These are phyloP conservation scores for Spodoptera picta DNA, from an alignment of 2,888 invertebrate genomes.

Conservation along the genomic window DNA sequence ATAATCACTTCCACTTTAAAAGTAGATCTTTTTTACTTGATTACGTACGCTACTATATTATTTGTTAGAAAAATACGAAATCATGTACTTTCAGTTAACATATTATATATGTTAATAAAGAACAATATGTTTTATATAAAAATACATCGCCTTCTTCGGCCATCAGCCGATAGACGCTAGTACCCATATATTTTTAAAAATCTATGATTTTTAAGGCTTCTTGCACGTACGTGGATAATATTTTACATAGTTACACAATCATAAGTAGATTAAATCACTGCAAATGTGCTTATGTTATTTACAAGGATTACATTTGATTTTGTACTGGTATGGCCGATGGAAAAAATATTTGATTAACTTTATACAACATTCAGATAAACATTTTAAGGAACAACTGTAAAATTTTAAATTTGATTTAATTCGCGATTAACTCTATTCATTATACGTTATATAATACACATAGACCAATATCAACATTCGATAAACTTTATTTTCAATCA, in stretches of 20 bases:
- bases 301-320: slow-evolving; percentile 78
- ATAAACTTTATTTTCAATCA: slow-evolving; percentile 72
- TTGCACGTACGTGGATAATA: slow-evolving; percentile 84
- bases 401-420: slow-evolving; percentile 68
- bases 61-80: slow-evolving; percentile 88
- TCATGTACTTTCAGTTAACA: slow-evolving; percentile 88
- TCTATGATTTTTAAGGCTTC: slow-evolving; percentile 88
- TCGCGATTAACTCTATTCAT: slow-evolving; percentile 62
- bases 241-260: slow-evolving; percentile 82
- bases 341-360: slow-evolving; percentile 70
- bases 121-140: slow-evolving; percentile 88
- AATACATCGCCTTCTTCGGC: slow-evolving; percentile 84
- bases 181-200: slow-evolving; percentile 85
- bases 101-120: slow-evolving; percentile 88
- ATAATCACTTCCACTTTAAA: slow-evolving; percentile 78
- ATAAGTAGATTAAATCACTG: slow-evolving; percentile 84
- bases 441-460: slow-evolving; percentile 67
- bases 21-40: slow-evolving; percentile 77
- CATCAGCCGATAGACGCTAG: slow-evolving; percentile 82
- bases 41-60: slow-evolving; percentile 81
- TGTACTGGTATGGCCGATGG: slow-evolving; percentile 87
- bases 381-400: slow-evolving; percentile 73
- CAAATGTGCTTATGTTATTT: slow-evolving; percentile 81
- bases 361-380: slow-evolving; percentile 78
- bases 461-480: slow-evolving; percentile 75